Conservation (phyloP, 2,113 vertebrate species). For the Sturnira hondurensis region DNA sequence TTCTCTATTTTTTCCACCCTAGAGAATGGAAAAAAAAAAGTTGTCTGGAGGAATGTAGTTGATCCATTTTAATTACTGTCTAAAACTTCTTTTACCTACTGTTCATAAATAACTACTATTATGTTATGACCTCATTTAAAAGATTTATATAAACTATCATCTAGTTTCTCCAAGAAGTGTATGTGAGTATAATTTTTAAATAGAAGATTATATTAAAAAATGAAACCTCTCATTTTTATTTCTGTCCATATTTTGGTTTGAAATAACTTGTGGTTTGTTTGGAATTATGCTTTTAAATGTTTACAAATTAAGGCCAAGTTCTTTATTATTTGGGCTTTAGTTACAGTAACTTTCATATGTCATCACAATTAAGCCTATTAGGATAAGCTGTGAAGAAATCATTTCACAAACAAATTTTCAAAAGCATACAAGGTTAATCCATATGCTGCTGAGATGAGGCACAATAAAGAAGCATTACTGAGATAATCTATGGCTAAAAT, state of each 20-base stretch:
- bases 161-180: not conserved
- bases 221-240: slow-evolving; percentile 54
- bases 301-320: slow-evolving; percentile 52
- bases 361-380: slow-evolving; percentile 73
- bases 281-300: slow-evolving; percentile 50
- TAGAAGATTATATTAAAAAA: slow-evolving; percentile 31
- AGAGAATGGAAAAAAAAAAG: slow-evolving; percentile 24
- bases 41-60: not conserved
- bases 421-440: slow-evolving; percentile 82
- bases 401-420: slow-evolving; percentile 83
- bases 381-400: slow-evolving; percentile 78
- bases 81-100: slow-evolving; percentile 27
- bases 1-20: slow-evolving; percentile 28
- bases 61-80: slow-evolving; percentile 4
- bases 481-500: slow-evolving; percentile 86
- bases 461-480: slow-evolving; percentile 87
- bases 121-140: slow-evolving; percentile 41
- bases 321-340: slow-evolving; percentile 64
- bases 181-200: slow-evolving; percentile 16
- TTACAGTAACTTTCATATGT: slow-evolving; percentile 67
- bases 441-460: slow-evolving; percentile 86
- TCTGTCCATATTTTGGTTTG: slow-evolving; percentile 32
- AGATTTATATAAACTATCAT: slow-evolving; percentile 19
- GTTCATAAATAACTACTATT: slow-evolving; percentile 29
- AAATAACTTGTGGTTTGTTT: slow-evolving; percentile 12